Evolutionary conservation across 2,888 invertebrate species (phyloP).

Genomic region (Cabera pusaria): DNA sequence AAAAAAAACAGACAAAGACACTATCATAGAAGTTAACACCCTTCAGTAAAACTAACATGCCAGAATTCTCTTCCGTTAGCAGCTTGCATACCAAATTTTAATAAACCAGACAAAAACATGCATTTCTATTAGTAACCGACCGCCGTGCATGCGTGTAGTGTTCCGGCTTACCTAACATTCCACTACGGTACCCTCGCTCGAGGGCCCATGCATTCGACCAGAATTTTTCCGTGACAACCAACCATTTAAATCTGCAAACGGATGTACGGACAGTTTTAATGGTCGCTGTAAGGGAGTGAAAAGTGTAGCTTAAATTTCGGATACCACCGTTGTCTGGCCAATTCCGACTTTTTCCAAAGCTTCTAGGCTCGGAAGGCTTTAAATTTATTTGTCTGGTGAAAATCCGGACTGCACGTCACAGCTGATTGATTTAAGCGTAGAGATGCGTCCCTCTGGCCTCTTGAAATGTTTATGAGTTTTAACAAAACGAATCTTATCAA

Average conservation of each 20-base stretch:
- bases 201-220: constrained; percentile 25
- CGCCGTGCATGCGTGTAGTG: background rate
- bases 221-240: constrained; percentile 50
- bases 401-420: constrained; percentile 27
- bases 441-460: constrained; percentile 4
- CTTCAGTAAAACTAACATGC: too few relatives aligned
- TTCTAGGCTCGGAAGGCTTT: constrained; percentile 38
- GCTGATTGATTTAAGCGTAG: constrained; percentile 27
- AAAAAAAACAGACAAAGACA: too few relatives aligned
- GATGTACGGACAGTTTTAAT: constrained; percentile 73
- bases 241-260: constrained; percentile 70
- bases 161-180: constrained; percentile 2
- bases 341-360: constrained; percentile 52
- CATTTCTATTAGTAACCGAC: too few relatives aligned
- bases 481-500: background rate
- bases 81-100: too few relatives aligned
- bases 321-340: constrained; percentile 51
- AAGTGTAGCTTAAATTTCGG: constrained; percentile 64
- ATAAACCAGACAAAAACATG: too few relatives aligned
- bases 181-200: constrained; percentile 6
- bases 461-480: constrained; percentile 4
- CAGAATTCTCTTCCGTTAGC: too few relatives aligned
- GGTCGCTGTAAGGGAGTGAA: constrained; percentile 62
- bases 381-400: constrained; percentile 67
- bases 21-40: too few relatives aligned